Percentiles rank a stretch among this genome's conserved stretches.
These are phyloP conservation scores for Sylvilagus bachmani DNA, from an alignment of 2,113 vertebrate genomes.

Conservation along the genomic window DNA sequence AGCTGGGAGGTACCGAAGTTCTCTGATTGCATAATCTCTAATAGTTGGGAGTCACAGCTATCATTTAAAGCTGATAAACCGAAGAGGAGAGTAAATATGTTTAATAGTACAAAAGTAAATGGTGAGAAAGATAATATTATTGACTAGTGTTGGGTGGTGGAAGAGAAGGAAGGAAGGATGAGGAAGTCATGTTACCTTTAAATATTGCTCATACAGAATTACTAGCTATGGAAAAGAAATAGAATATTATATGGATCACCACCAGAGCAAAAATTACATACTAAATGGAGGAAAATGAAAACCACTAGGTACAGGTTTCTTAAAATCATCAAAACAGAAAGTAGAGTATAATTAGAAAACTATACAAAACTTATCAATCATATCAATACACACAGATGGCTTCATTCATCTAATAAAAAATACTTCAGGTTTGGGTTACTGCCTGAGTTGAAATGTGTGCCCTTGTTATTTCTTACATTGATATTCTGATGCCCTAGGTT, in stretches of 20 bases:
- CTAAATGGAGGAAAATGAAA: not conserved
- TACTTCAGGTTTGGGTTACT: not conserved
- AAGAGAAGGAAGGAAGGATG: not conserved
- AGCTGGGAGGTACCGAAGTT: not conserved
- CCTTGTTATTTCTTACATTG: not conserved
- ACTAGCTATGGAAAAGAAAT: not conserved
- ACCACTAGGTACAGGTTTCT: not conserved
- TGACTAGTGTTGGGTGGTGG: not conserved
- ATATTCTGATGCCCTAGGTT: not conserved
- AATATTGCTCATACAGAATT: not conserved
- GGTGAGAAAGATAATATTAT: slow-evolving; percentile 34
- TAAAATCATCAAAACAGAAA: slow-evolving; percentile 15
- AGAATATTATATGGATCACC: not conserved
- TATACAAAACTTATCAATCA: not conserved
- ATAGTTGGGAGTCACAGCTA: not conserved
- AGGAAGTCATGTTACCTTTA: slow-evolving; percentile 19
- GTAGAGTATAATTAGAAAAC: not conserved
- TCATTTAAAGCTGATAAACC: not conserved
- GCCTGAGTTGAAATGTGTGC: not conserved
- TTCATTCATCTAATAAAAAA: slow-evolving; percentile 20
- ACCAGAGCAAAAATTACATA: not conserved
- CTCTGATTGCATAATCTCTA: not conserved
- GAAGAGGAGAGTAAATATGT: not conserved
- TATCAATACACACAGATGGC: not conserved
- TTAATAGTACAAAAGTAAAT: slow-evolving; percentile 12